These are phyloP conservation scores for Drosophila pruinosa DNA, from an alignment of 1,140 invertebrate genomes.

Conservation along the genomic window DNA sequence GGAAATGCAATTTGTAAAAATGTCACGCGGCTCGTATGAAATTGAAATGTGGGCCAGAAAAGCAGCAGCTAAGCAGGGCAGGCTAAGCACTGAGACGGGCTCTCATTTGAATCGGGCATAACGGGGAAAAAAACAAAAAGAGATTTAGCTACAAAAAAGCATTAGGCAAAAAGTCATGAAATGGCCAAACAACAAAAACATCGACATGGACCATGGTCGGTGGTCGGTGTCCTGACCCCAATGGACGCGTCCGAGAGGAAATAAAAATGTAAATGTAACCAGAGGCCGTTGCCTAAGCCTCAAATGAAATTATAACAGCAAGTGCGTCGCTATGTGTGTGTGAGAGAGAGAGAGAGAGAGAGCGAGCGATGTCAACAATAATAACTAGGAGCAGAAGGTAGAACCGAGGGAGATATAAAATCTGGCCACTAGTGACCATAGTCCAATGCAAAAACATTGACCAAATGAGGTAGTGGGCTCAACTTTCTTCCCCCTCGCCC, in stretches of 20 bases:
- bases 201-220: neutral
- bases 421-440: slow-evolving; percentile 11
- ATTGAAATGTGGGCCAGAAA: slow-evolving; percentile 29
- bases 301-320: slow-evolving; percentile 74
- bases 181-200: slow-evolving; percentile 23
- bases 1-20: slow-evolving; percentile 66
- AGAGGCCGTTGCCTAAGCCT: slow-evolving; percentile 45
- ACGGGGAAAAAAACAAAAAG: slow-evolving; percentile 16
- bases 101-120: slow-evolving; percentile 48
- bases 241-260: slow-evolving; percentile 60
- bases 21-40: slow-evolving; percentile 47
- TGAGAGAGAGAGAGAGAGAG: neutral
- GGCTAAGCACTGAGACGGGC: slow-evolving; percentile 13
- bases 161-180: slow-evolving; percentile 58
- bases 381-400: neutral
- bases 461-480: too few species aligned
- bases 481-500: too few species aligned
- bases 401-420: slow-evolving; percentile 31
- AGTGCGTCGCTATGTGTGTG: slow-evolving; percentile 26
- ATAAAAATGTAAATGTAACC: slow-evolving; percentile 78
- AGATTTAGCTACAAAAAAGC: slow-evolving; percentile 36
- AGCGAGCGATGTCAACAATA: slow-evolving; percentile 27
- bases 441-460: slow-evolving; percentile 13
- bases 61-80: neutral
- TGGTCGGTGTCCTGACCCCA: neutral